phyloP scores from a whole-genome alignment of 1,140 invertebrate species.

The Octopus bimaculoides region DNA sequence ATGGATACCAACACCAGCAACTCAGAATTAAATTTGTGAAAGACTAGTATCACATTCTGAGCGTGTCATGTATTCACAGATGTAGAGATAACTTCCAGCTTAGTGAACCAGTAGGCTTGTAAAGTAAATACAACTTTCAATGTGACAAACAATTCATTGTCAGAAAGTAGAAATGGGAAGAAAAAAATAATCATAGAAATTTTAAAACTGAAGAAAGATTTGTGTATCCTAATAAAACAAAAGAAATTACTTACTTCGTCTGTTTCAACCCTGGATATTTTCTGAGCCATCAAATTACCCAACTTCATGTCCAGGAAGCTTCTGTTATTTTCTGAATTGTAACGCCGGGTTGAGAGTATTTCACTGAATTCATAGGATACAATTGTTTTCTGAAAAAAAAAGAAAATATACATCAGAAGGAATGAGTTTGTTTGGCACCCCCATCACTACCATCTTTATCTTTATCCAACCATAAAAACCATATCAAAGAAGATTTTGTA shows the following conservation, averaged over 20 bases:
- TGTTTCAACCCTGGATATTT: conserved; percentile 92
- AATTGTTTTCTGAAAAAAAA: conserved; percentile 71
- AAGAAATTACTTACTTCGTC: conserved; percentile 72
- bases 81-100: not conserved
- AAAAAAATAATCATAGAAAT: not conserved
- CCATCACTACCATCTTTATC: no score
- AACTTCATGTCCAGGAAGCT: conserved; percentile 96
- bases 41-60: not conserved
- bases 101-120: not conserved
- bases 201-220: not conserved
- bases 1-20: no score
- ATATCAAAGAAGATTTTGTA: no score
- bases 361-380: conserved; percentile 90
- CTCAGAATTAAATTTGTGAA: no score
- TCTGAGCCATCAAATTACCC: conserved; percentile 92
- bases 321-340: conserved; percentile 85
- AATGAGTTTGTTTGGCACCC: no score
- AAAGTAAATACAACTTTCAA: not conserved
- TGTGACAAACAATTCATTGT: no score
- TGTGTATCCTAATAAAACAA: not conserved
- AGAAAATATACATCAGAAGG: conserved; percentile 12
- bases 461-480: no score
- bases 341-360: conserved; percentile 92
- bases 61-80: not conserved
- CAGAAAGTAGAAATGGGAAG: not conserved